phyloP scores from a whole-genome alignment of 2,113 vertebrate species.

The Piaya cayana region DNA sequence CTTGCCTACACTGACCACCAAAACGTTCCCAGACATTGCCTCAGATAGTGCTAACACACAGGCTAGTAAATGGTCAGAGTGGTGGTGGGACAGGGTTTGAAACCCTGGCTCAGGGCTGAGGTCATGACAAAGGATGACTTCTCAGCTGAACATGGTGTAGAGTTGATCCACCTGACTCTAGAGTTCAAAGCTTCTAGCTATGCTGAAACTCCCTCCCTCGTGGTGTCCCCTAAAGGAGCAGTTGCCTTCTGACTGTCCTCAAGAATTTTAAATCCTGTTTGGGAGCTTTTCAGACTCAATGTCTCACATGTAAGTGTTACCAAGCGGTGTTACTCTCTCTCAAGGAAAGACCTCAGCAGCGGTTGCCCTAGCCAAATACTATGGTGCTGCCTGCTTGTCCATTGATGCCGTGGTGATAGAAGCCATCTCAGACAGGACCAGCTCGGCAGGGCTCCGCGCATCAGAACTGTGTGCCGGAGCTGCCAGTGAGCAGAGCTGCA shows the following conservation, averaged over 20 bases:
- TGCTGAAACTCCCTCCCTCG: background rate
- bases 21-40: accelerated
- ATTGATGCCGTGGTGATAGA: conserved; percentile 82
- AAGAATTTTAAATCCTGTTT: background rate
- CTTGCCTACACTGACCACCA: background rate
- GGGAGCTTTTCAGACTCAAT: background rate
- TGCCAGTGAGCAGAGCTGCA: conserved; percentile 63
- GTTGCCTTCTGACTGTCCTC: background rate
- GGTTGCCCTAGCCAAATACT: conserved; percentile 74
- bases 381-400: conserved; percentile 73
- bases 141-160: background rate
- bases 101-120: background rate
- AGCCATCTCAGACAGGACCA: conserved; percentile 73
- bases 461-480: conserved; percentile 78
- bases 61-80: background rate
- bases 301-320: background rate
- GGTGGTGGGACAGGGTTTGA: background rate
- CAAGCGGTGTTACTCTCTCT: background rate
- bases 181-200: background rate
- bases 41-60: background rate
- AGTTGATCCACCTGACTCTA: background rate
- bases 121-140: background rate
- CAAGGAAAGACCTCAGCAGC: conserved; percentile 80
- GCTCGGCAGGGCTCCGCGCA: conserved; percentile 62
- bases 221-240: background rate